Conservation (phyloP, 2,113 vertebrate genomes). For the Tiliqua scincoides region DNA sequence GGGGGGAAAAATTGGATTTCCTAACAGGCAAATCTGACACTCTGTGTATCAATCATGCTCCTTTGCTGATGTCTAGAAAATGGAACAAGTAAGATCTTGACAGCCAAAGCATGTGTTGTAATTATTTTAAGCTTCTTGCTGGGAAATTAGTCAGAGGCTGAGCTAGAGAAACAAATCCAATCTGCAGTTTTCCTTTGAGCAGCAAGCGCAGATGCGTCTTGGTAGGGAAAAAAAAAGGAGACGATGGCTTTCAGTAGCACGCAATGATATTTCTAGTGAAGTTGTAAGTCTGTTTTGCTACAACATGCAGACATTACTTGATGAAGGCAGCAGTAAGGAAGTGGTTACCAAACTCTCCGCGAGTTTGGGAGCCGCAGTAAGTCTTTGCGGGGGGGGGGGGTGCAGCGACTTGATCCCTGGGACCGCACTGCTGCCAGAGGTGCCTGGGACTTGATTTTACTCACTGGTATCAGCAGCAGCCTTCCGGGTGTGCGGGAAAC, state of each 20-base stretch:
- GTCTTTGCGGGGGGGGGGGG: too few species aligned
- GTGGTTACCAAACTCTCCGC: not conserved
- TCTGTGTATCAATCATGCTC: slow-evolving; percentile 24
- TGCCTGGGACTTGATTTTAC: too few species aligned
- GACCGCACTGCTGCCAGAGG: too few species aligned
- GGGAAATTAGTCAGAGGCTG: slow-evolving; percentile 41
- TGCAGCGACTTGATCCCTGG: too few species aligned
- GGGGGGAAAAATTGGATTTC: not conserved
- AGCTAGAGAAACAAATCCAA: slow-evolving; percentile 44
- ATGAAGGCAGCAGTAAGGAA: not conserved
- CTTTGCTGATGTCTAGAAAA: slow-evolving; percentile 33
- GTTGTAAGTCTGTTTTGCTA: not conserved
- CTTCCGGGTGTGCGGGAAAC: too few species aligned
- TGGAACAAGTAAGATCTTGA: slow-evolving; percentile 28
- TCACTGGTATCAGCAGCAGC: too few species aligned
- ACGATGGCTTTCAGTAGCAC: not conserved
- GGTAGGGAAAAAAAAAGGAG: not conserved
- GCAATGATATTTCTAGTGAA: not conserved
- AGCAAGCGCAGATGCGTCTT: not conserved
- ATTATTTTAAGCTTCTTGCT: slow-evolving; percentile 40
- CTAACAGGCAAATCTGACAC: slow-evolving; percentile 24
- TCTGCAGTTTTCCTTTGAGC: slow-evolving; percentile 32
- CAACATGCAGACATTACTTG: not conserved
- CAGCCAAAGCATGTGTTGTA: slow-evolving; percentile 21
- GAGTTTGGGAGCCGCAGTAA: too few species aligned